phyloP scores from a whole-genome alignment of 2,113 vertebrate genomes.

The Apus apus region DNA sequence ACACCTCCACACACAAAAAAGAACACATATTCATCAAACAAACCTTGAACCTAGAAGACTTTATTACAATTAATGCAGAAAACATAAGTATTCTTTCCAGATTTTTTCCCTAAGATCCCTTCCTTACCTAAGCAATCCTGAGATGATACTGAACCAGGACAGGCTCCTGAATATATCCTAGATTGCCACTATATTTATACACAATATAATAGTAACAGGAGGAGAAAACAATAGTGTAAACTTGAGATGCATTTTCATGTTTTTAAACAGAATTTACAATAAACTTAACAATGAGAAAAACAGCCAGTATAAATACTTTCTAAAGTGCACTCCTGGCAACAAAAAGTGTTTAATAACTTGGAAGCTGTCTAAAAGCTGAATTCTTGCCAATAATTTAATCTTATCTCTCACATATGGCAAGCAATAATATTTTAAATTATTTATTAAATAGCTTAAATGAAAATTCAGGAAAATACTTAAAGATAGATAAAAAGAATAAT shows the following conservation, averaged over 20 bases:
- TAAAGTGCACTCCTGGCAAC: background rate
- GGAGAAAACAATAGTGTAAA: background rate
- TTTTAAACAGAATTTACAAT: background rate
- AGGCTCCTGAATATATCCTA: background rate
- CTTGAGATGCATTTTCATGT: background rate
- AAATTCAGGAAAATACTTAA: background rate
- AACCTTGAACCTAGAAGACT: background rate
- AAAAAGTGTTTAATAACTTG: background rate
- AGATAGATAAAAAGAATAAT: background rate
- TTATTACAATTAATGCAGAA: background rate
- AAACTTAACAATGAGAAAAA: conserved; percentile 9
- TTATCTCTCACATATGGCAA: background rate
- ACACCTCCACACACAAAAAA: background rate
- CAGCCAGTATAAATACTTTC: background rate
- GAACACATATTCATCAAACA: background rate
- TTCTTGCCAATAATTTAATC: conserved; percentile 14
- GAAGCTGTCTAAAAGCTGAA: conserved; percentile 8
- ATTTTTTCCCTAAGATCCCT: background rate
- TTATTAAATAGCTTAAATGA: conserved; percentile 8
- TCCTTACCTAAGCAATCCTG: background rate
- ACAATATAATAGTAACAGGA: background rate
- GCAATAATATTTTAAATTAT: background rate
- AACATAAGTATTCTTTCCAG: background rate
- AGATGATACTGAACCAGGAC: background rate
- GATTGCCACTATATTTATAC: background rate